These are phyloP conservation scores for Coturnix japonica DNA, from an alignment of 2,113 vertebrate species.

Conservation along the genomic window DNA sequence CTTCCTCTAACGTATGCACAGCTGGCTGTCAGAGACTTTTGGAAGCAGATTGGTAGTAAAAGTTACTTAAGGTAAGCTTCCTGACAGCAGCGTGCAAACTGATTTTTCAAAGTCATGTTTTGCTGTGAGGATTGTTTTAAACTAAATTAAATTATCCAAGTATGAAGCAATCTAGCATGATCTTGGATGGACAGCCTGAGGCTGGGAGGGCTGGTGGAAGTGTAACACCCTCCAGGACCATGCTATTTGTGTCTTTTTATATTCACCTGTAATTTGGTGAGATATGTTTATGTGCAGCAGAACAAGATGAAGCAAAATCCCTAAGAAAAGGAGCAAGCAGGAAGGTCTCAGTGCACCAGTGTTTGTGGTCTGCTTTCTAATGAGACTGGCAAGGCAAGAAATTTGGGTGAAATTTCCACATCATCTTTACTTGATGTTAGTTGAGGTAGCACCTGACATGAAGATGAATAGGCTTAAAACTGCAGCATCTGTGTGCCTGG, in stretches of 20 bases:
- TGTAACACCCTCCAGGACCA: background rate
- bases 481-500: constrained; percentile 22
- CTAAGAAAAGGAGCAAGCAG: background rate
- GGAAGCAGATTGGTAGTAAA: constrained; percentile 10
- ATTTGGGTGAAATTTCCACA: background rate
- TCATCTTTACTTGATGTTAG: background rate
- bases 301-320: background rate
- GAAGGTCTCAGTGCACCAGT: background rate
- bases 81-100: background rate
- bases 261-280: background rate
- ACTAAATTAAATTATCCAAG: background rate
- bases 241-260: background rate
- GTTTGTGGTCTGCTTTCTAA: background rate
- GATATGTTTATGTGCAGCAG: background rate
- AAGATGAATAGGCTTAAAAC: constrained; percentile 1
- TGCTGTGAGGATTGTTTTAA: constrained; percentile 2
- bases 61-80: background rate
- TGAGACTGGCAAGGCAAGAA: background rate
- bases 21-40: constrained; percentile 11
- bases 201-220: background rate
- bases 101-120: background rate
- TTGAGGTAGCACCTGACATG: constrained; percentile 11
- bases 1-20: background rate
- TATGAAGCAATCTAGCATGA: background rate
- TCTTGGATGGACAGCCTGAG: background rate